Base-by-base conservation (phyloP, 1,140 invertebrate genomes). In the Caerostris darwini region DNA sequence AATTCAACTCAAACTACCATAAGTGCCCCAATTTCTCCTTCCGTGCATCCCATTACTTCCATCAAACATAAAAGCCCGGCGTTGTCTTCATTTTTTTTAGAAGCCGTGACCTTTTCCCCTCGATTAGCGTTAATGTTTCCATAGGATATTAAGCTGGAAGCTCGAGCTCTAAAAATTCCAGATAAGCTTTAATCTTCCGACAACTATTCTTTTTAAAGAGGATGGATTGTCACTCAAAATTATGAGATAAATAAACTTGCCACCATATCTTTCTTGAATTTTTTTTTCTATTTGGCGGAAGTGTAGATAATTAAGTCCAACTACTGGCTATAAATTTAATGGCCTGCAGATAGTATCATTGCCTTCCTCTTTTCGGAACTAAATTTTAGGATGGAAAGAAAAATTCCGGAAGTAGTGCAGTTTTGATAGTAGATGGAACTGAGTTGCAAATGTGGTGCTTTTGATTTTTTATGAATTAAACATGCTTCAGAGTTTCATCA, bases 321-420 rank as follows among this genome's bases (percentile, higher is more conserved):
- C 69, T 57, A 59, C 90, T 19, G 19, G n/a, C 77, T 57, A 91
- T 91, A 91, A 91, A 91, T 91, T 91, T 81, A 91, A 91, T 91
- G 90, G 59, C 90, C 90, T 81, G 56, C 12, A 82, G 90, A 91
- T 91, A 54, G 57, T 6, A 91, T 91, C 90, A 19, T 59, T 57
- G 10, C 19, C 17, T 54, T 69, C 19, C 58, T 56, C 64, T 8
- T 34, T 71, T 71, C 19, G 34, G 19, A 58, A 85, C 3, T 14
- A 34, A 53, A 77, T 77, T 19, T 19, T 34, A 19, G 7, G 69
- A 10, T 77, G 34, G 7, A 10, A 34, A 3, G 69, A 77, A 7
- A n/a, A 50, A 50, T 77, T 77, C 12, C 12, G 17, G 10, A 64
- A 64, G 61, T 64, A 64, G 61, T 64, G 5, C 34, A 64, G 61